Conservation (phyloP, 2,888 invertebrate species). For the Apantesis nais region DNA sequence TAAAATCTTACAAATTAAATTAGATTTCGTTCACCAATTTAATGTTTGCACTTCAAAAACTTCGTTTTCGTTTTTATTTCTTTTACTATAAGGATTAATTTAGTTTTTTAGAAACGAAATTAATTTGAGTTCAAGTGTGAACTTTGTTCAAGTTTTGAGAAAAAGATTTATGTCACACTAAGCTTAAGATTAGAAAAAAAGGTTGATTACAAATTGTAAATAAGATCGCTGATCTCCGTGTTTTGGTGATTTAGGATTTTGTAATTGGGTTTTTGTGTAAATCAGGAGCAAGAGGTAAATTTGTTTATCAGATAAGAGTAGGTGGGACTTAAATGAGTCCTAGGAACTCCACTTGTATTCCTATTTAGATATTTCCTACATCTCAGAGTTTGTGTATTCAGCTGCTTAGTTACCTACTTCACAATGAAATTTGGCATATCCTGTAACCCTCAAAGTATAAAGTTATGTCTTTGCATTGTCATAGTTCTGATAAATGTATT, state of each 20-base stretch:
- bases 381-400: no score
- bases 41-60: background rate
- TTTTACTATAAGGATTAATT: slow-evolving; percentile 7
- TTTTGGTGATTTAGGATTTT: slow-evolving; percentile 21
- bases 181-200: slow-evolving; percentile 33
- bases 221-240: slow-evolving; percentile 19
- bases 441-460: no score
- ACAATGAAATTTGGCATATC: no score
- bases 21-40: slow-evolving; percentile 44
- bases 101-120: background rate
- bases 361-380: no score
- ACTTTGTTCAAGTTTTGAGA: slow-evolving; percentile 55
- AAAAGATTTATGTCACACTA: slow-evolving; percentile 69
- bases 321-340: background rate
- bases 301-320: background rate
- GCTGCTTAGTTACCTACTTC: no score
- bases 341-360: background rate
- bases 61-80: background rate
- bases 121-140: slow-evolving; percentile 51
- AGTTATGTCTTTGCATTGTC: no score
- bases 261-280: background rate
- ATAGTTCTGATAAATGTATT: no score
- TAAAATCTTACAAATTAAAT: slow-evolving; percentile 71
- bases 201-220: slow-evolving; percentile 34
- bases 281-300: background rate